Evolutionary conservation across 2,797 vertebrate species (phyloP).

Genomic region (Gobio occitaniae): DNA sequence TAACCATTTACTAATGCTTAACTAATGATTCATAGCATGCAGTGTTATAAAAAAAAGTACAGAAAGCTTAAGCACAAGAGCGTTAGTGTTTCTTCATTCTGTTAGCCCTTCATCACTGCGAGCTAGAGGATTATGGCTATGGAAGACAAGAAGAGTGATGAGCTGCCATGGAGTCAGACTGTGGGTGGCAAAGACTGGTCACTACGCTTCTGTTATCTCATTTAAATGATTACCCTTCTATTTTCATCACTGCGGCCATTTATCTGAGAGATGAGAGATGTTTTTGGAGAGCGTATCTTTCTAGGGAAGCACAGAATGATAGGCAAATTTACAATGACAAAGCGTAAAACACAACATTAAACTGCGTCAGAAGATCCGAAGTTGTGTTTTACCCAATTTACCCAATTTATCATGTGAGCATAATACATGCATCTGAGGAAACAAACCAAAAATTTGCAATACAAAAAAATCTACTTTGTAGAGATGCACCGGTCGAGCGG

Average conservation of each 20-base stretch:
- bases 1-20: no score
- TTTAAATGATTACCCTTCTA: conserved; percentile 45
- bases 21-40: no score
- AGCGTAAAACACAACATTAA: conserved; percentile 6
- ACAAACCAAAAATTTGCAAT: not conserved
- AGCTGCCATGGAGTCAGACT: conserved; percentile 31
- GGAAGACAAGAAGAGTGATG: conserved; percentile 31
- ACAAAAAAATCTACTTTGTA: not conserved
- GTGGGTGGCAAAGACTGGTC: conserved; percentile 36
- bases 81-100: not conserved
- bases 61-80: not conserved
- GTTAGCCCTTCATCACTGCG: conserved; percentile 2
- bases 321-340: conserved; percentile 14
- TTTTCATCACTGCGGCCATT: conserved; percentile 42
- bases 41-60: not conserved
- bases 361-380: not conserved
- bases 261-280: conserved; percentile 36
- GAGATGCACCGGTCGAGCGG: no score
- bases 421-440: not conserved
- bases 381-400: not conserved
- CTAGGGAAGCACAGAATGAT: conserved; percentile 3
- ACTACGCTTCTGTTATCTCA: conserved; percentile 31
- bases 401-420: not conserved
- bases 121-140: conserved; percentile 11
- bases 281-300: not conserved